Conservation (phyloP, 2,888 invertebrate species). For the Polydrusus pterygomalis region DNA sequence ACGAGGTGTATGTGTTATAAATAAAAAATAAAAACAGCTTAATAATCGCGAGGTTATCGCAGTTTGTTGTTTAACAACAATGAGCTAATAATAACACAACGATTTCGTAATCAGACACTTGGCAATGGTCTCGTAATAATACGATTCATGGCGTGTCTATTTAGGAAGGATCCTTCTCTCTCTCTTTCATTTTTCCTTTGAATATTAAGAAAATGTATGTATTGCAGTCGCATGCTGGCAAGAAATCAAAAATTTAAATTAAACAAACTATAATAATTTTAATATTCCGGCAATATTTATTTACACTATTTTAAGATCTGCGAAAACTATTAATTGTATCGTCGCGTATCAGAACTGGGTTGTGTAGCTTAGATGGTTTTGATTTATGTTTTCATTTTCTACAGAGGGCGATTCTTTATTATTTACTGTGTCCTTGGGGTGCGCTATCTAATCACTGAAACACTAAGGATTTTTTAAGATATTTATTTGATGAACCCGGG, state of each 20-base stretch:
- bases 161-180: slow-evolving; percentile 1
- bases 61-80: slow-evolving; percentile 28
- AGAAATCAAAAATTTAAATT: neutral
- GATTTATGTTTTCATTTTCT: too few species aligned
- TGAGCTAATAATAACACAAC: slow-evolving; percentile 22
- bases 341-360: too few species aligned
- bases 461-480: too few species aligned
- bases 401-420: too few species aligned
- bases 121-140: slow-evolving; percentile 22
- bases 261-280: neutral
- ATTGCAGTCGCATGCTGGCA: neutral
- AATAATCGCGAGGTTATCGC: slow-evolving; percentile 27
- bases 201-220: neutral
- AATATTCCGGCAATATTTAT: too few species aligned
- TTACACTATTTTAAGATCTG: too few species aligned
- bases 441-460: too few species aligned
- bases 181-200: slow-evolving; percentile 1
- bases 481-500: too few species aligned
- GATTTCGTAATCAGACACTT: slow-evolving; percentile 28
- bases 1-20: slow-evolving; percentile 21
- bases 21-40: slow-evolving; percentile 26
- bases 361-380: too few species aligned
- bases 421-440: too few species aligned
- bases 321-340: too few species aligned
- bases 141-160: slow-evolving; percentile 17